Percentiles rank a stretch among this genome's conserved stretches.
Evolutionary conservation across 2,113 vertebrate species (phyloP).

Genomic region (Gila orcuttii): DNA sequence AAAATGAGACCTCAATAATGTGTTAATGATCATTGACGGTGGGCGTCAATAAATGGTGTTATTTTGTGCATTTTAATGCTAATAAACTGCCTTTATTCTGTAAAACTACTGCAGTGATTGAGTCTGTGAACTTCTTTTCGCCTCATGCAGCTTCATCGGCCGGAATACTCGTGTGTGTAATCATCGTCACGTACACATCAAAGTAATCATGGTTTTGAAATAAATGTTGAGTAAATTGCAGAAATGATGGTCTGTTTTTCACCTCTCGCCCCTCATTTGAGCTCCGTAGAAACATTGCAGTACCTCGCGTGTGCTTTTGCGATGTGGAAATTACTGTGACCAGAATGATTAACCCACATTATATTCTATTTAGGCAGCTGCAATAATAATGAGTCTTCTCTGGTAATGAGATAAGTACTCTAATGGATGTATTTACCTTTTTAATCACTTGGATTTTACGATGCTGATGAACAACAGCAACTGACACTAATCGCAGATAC

Average conservation of each 20-base stretch:
- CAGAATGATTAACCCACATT: conserved; percentile 62
- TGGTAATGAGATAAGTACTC: conserved; percentile 57
- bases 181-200: conserved; percentile 34
- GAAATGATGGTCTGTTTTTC: conserved; percentile 50
- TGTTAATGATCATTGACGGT: conserved; percentile 28
- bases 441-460: conserved; percentile 53
- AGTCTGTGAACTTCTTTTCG: conserved; percentile 7
- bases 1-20: conserved; percentile 4
- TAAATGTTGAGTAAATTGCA: conserved; percentile 48
- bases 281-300: background rate
- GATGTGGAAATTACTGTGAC: conserved; percentile 56
- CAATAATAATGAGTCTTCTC: conserved; percentile 54
- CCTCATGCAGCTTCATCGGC: background rate
- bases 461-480: conserved; percentile 49
- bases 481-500: conserved; percentile 47
- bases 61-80: background rate
- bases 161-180: conserved; percentile 31
- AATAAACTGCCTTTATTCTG: conserved; percentile 7
- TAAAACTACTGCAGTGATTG: conserved; percentile 2
- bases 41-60: background rate
- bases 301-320: conserved; percentile 24
- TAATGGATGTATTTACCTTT: conserved; percentile 63
- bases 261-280: conserved; percentile 50
- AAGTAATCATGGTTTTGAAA: conserved; percentile 46
- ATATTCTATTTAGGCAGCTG: conserved; percentile 58